phyloP scores from a whole-genome alignment of 2,797 vertebrate species.

The Sebastes alutus region DNA sequence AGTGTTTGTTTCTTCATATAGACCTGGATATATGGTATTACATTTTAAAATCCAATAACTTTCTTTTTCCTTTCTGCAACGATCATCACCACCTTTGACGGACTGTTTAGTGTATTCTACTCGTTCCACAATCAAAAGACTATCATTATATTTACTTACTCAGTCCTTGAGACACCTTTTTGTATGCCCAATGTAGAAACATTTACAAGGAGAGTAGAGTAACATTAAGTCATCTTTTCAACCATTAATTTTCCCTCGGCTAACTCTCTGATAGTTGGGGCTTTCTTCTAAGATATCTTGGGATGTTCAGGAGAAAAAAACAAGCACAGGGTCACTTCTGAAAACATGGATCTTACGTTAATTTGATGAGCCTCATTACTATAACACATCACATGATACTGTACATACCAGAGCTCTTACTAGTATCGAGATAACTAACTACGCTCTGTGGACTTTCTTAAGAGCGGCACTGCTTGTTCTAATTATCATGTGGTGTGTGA shows the following conservation, averaged over 20 bases:
- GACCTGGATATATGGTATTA: background rate
- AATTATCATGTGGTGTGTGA: too few species aligned
- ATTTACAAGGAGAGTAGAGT: background rate
- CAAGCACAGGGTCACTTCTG: background rate
- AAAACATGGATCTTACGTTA: background rate
- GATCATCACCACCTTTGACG: background rate
- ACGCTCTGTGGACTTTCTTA: background rate
- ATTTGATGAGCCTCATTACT: background rate
- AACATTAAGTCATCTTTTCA: background rate
- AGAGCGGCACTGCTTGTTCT: too few species aligned
- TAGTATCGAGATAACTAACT: background rate
- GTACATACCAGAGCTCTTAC: background rate
- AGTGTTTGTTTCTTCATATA: background rate
- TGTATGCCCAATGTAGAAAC: background rate
- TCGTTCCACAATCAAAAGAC: background rate
- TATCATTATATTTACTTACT: background rate
- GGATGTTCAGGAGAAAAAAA: background rate
- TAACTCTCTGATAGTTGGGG: background rate
- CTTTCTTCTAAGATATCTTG: background rate
- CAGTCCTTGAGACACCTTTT: background rate
- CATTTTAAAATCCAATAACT: background rate
- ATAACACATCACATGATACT: background rate
- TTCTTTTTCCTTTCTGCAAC: background rate
- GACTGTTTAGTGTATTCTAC: background rate
- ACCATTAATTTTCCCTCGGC: background rate